Evolutionary conservation across 2,113 vertebrate genomes (phyloP).

Genomic region (Phylloscopus whistleri): DNA sequence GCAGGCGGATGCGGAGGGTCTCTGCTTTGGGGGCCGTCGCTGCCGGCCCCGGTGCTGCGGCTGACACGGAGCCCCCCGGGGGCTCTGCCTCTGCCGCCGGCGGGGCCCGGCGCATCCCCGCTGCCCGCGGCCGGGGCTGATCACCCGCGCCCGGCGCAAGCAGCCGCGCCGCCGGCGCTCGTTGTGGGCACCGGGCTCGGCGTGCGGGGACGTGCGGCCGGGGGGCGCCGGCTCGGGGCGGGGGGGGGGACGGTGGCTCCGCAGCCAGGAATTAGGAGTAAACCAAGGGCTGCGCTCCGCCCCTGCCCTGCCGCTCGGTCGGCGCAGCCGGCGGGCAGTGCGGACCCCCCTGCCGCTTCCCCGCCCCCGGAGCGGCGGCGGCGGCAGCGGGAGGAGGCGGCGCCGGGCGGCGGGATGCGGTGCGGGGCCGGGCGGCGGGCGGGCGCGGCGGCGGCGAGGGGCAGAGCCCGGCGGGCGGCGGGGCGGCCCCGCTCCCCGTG

Average conservation of each 20-base stretch:
- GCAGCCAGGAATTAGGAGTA: background rate
- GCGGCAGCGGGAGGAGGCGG: too few relatives aligned
- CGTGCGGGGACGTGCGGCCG: background rate
- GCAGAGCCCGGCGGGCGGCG: background rate
- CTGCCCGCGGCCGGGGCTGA: background rate
- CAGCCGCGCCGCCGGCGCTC: conserved; percentile 20
- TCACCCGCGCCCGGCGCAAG: background rate
- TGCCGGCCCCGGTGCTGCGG: rapidly evolving
- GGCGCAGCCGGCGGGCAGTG: too few relatives aligned
- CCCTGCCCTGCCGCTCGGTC: background rate
- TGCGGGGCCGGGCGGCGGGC: too few relatives aligned
- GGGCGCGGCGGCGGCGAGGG: background rate
- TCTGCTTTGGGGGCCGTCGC: rapidly evolving
- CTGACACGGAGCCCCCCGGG: background rate
- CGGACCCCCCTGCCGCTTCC: too few relatives aligned
- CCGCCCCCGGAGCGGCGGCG: too few relatives aligned
- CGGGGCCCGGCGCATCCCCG: background rate
- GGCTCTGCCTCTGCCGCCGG: too few relatives aligned
- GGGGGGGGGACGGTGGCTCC: background rate
- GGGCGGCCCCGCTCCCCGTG: conserved; percentile 31
- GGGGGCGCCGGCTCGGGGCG: background rate
- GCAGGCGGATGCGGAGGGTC: rapidly evolving
- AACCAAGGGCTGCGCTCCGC: background rate
- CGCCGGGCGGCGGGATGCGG: too few relatives aligned
- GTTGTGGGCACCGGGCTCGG: background rate